phyloP scores from a whole-genome alignment of 2,113 vertebrate species.

The Balaeniceps rex region DNA sequence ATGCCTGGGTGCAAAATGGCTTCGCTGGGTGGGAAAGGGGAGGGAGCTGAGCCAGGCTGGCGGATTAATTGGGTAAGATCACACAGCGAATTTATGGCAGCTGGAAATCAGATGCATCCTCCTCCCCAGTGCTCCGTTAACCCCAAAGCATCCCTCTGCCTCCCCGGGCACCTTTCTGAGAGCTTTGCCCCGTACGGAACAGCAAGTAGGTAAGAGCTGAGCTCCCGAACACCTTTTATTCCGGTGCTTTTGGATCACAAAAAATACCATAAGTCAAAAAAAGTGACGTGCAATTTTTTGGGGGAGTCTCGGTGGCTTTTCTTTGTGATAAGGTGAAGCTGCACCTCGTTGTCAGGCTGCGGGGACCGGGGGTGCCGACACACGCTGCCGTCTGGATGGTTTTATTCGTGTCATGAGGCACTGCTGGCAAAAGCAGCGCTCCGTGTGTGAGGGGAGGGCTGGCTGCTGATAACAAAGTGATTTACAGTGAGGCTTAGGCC shows the following conservation, averaged over 20 bases:
- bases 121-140: background rate
- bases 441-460: background rate
- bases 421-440: background rate
- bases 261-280: rapidly evolving
- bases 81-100: background rate
- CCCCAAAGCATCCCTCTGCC: background rate
- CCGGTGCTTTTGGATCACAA: background rate
- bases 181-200: rapidly evolving
- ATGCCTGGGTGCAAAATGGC: background rate
- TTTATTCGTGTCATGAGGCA: background rate
- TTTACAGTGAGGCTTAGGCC: background rate
- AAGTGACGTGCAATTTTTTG: rapidly evolving
- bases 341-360: rapidly evolving
- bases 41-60: background rate
- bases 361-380: background rate
- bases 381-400: background rate
- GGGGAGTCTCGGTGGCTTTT: background rate
- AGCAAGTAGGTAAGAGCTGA: background rate
- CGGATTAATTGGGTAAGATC: background rate
- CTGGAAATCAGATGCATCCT: background rate
- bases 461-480: background rate
- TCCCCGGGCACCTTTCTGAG: background rate
- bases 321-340: background rate
- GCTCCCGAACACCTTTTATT: background rate
- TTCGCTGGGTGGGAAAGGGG: background rate